Evolutionary conservation across 2,113 vertebrate species (phyloP), one percentile per base, ranked within the genome.

Genomic region (Cynopterus brachyotis): DNA sequence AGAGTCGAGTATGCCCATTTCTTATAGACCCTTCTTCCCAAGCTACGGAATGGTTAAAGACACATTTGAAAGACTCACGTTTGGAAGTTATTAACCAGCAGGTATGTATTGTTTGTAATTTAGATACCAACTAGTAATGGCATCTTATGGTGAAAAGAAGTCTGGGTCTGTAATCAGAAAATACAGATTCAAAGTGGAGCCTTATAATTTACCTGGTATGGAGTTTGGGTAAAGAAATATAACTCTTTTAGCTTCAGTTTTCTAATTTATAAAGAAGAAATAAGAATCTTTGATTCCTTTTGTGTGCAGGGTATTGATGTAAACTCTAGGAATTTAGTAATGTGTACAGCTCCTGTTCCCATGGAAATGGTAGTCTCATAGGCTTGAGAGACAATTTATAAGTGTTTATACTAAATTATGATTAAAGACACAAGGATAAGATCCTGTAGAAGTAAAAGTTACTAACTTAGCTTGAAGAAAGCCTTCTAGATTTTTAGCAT

Each of bases 71-170:
- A 97, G 98, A 99, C 40, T 98, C 99, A 64, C 99, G 98, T 83
- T 98, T 99, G 91, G 99, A 99, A 98, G 98, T 99, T 86, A 99
- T 99, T 97, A 99, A 99, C 97, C 99, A 99, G 92, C 99, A 99
- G 99, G 99, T 99, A 80, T 57, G 94, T 72, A 94, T 81, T 91
- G 92, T 93, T 72, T 81, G 35, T 9, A 32, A 45, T 73, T 62
- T 78, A 94, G 28, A 9, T 72, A 22, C 15, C 1, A 24, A 12
- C 24, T 89, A 60, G 30, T 13, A 32, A 35, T 57, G 6, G 16
- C 5, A 10, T 70, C 2, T 67, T 70, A 47, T 1, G 45, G 50
- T 62, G 55, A 35, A 89, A 81, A 79, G 73, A 78, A 53, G 10
- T 84, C 17, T 62, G 67, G 15, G 9, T 66, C 6, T 79, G 0